phyloP scores from a whole-genome alignment of 1,140 invertebrate genomes.

The Thrips palmi region DNA sequence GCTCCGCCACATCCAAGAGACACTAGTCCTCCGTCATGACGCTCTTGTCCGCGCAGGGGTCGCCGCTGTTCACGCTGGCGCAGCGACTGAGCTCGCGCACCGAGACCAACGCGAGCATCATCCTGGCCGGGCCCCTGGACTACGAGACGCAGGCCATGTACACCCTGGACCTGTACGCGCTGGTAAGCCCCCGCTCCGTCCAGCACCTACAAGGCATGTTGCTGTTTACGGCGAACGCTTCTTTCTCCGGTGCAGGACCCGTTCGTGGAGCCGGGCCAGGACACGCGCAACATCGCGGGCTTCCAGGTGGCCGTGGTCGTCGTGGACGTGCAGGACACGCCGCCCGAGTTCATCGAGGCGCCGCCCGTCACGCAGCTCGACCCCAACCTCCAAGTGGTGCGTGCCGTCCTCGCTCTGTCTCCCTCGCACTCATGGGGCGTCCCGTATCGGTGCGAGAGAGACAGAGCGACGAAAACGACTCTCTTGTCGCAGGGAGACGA shows the following conservation, averaged over 20 bases:
- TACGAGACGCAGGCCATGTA: slow-evolving; percentile 74
- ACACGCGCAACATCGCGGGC: slow-evolving; percentile 68
- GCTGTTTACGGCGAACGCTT: too few species aligned
- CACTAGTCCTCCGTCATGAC: too few species aligned
- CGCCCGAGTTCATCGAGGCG: slow-evolving; percentile 44
- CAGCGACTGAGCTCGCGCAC: slow-evolving; percentile 46
- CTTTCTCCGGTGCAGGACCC: slow-evolving; percentile 52
- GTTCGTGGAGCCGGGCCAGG: slow-evolving; percentile 56
- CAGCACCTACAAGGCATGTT: too few species aligned
- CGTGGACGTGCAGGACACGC: slow-evolving; percentile 68
- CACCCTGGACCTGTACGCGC: slow-evolving; percentile 57
- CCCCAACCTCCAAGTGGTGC: slow-evolving; percentile 29
- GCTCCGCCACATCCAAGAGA: not conserved
- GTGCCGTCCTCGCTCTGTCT: slow-evolving; percentile 4
- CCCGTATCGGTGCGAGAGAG: too few species aligned
- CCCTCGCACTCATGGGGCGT: too few species aligned
- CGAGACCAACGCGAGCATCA: slow-evolving; percentile 54
- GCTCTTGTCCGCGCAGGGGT: slow-evolving; percentile 29
- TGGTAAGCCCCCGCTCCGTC: slow-evolving; percentile 57
- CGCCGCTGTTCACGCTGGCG: slow-evolving; percentile 27
- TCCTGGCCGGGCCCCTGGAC: slow-evolving; percentile 53
- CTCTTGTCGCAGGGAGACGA: slow-evolving; percentile 31
- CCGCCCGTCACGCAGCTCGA: slow-evolving; percentile 57
- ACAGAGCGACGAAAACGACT: too few species aligned
- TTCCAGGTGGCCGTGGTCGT: slow-evolving; percentile 62